phyloP scores from a whole-genome alignment of 2,888 invertebrate species.

The Calameuta idolon region DNA sequence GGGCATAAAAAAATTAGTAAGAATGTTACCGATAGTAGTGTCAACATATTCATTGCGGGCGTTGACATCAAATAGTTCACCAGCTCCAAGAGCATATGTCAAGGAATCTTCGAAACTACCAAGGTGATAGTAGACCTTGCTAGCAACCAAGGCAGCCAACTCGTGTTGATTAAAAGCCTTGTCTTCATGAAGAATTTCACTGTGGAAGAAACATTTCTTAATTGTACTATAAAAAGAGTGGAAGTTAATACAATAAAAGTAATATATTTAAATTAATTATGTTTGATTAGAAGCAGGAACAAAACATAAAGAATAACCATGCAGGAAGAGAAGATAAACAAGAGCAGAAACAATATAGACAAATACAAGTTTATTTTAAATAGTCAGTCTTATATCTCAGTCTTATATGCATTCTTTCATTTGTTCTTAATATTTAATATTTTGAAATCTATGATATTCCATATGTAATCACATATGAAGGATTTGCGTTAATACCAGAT shows the following conservation, averaged over 20 bases:
- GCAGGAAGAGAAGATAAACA: neutral
- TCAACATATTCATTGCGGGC: conserved; percentile 95
- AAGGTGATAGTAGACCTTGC: conserved; percentile 98
- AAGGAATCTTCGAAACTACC: conserved; percentile 97
- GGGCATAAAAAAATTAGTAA: conserved; percentile 9
- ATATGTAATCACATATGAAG: neutral
- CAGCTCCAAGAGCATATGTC: conserved; percentile 97
- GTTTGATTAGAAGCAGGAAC: neutral
- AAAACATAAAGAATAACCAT: neutral
- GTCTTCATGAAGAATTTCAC: conserved; percentile 96
- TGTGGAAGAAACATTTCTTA: conserved; percentile 45
- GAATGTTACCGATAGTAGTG: conserved; percentile 82
- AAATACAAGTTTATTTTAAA: conserved; percentile 16
- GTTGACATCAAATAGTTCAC: conserved; percentile 94
- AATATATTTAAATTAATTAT: conserved; percentile 11
- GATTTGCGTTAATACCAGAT: conserved; percentile 4
- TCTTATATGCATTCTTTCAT: neutral
- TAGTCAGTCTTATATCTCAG: conserved; percentile 4
- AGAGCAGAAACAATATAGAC: conserved; percentile 1
- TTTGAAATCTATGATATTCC: neutral
- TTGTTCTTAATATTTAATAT: neutral
- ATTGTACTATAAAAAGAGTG: neutral
- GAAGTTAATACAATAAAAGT: neutral
- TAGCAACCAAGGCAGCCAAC: conserved; percentile 95
- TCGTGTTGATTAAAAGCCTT: conserved; percentile 88